phyloP scores from a whole-genome alignment of 1,140 invertebrate species.

The Melanaphis sacchari region DNA sequence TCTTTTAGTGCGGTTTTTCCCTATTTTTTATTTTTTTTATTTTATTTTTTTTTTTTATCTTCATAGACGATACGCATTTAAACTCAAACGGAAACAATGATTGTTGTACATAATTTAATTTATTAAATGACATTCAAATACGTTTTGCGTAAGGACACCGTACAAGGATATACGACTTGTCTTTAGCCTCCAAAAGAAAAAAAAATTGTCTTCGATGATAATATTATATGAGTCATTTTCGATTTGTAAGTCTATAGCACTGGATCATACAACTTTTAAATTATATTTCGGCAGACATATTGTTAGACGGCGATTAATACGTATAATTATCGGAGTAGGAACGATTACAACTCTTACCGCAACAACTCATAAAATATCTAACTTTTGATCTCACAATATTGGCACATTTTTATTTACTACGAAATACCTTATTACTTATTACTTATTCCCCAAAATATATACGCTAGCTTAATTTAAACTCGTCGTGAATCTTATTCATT shows the following conservation, averaged over 20 bases:
- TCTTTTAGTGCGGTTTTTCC: neutral
- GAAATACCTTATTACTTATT: no score
- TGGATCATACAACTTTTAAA: neutral
- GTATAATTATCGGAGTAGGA: neutral
- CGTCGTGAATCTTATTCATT: no score
- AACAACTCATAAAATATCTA: neutral
- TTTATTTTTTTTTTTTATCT: neutral
- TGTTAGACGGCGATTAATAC: no score
- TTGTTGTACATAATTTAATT: neutral
- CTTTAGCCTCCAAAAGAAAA: slow-evolving; percentile 6
- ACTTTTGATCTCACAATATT: neutral
- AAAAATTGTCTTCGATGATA: neutral
- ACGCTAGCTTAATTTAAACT: no score
- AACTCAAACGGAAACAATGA: slow-evolving; percentile 3
- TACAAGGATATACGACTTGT: neutral
- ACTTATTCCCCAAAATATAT: neutral
- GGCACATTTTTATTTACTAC: neutral
- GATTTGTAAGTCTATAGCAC: neutral
- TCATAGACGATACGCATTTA: neutral
- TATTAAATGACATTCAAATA: neutral
- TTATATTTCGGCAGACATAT: neutral
- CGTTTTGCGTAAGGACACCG: neutral
- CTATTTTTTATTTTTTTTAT: neutral
- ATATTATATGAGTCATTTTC: neutral
- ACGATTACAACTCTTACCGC: neutral